Base-by-base conservation (phyloP, 2,797 vertebrate species). In the Carapus acus region DNA sequence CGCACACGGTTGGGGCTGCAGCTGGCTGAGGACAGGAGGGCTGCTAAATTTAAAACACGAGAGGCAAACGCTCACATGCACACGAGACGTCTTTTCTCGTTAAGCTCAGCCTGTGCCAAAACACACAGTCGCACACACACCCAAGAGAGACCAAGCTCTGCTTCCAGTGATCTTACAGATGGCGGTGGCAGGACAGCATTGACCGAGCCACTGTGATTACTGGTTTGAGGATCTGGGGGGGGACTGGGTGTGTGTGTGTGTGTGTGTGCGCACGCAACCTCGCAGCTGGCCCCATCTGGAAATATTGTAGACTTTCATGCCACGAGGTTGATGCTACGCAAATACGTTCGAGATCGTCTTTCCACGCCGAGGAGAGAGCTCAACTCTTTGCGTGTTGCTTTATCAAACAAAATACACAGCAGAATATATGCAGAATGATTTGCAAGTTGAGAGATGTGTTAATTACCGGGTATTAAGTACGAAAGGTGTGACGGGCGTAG, bases 21-120 rank as follows among this genome's bases (percentile, higher is more conserved):
- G 77, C 65, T 64, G 71, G 65, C 64, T 68, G 48, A 58, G 39
- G 44, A 67, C 53, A 51, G 43, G 46, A 73, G 57, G 57, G 56
- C 58, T 76, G 67, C 80, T 78, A 79, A 82, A 83, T 81, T 74
- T 77, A 81, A 74, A 79, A 72, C 38, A 38, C 54, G 46, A 43
- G 36, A 72, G 38, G 42, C 45, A 54, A 53, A 58, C 47, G 60
- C 8, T 22, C 45, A 31, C 42, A 42, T 47, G 15, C n/a, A 58
- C 55, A 72, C 18, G 23, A 54, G 50, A 21, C 0, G 1, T 55
- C 43, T 58, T 24, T 69, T 43, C 57, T 61, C 23, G 38, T 13
- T 57, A 59, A 64, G 21, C 46, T 43, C 44, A 22, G 16, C 49
- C 48, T 47, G 40, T 46, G 65, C 59, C 63, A 67, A 48, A 69